A percentile compares a stretch with the other conserved stretches of the same genome.
These are phyloP conservation scores for Callinectes sapidus DNA, from an alignment of 2,888 invertebrate genomes.

Conservation along the genomic window DNA sequence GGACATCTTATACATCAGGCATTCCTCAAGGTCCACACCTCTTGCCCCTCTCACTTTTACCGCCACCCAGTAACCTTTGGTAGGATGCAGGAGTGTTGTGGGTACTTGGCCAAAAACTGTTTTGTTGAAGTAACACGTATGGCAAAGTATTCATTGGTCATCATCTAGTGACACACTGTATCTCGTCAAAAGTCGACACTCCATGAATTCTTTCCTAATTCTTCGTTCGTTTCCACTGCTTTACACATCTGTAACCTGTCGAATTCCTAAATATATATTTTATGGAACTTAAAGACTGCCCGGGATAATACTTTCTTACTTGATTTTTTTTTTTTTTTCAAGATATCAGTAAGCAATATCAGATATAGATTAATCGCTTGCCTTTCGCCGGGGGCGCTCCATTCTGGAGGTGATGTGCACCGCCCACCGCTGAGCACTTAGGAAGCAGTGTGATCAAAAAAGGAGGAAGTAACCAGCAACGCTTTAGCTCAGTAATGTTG, in stretches of 20 bases:
- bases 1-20: slow-evolving; percentile 53
- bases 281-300: neutral
- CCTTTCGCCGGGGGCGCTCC: neutral
- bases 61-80: slow-evolving; percentile 36
- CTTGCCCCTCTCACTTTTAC: slow-evolving; percentile 54
- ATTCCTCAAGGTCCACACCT: slow-evolving; percentile 53
- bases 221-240: slow-evolving; percentile 23
- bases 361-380: neutral
- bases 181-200: neutral
- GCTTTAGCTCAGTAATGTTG: neutral
- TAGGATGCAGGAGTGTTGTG: neutral
- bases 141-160: neutral
- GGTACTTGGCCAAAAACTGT: neutral
- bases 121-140: neutral
- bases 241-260: neutral
- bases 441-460: neutral
- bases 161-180: neutral
- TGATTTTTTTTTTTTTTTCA: neutral
- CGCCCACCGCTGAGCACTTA: neutral
- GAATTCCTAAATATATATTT: neutral
- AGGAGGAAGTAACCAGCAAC: slow-evolving; percentile 7
- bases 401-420: neutral
- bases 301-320: neutral
- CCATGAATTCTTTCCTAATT: neutral
- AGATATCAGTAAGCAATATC: neutral